Conservation (phyloP, 1,140 invertebrate genomes). For the Sesamia nonagrioides region DNA sequence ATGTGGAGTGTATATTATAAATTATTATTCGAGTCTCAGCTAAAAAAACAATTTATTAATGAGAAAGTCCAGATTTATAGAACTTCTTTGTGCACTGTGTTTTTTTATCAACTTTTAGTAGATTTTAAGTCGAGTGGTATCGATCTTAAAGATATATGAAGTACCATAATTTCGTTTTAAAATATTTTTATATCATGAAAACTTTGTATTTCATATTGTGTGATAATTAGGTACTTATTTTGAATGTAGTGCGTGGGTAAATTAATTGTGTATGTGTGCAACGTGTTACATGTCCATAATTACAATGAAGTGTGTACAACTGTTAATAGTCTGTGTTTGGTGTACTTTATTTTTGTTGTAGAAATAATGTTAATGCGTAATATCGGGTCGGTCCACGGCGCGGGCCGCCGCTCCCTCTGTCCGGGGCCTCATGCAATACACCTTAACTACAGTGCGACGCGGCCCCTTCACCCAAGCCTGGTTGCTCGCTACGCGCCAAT, state of each 20-base stretch:
- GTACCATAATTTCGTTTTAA: no score
- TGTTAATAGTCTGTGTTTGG: constrained; percentile 19
- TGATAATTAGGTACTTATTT: background rate
- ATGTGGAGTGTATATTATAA: constrained; percentile 25
- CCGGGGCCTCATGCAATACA: constrained; percentile 84
- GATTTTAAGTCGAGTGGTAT: background rate
- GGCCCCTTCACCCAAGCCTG: constrained; percentile 84
- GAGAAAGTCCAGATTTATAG: background rate
- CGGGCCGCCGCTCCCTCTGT: constrained; percentile 71
- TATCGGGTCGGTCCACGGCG: constrained; percentile 66
- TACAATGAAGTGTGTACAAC: constrained; percentile 12
- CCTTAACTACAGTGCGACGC: constrained; percentile 85
- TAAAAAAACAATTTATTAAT: background rate
- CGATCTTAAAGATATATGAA: background rate
- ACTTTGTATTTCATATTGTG: background rate
- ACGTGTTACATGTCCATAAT: constrained; percentile 12
- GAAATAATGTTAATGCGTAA: constrained; percentile 70
- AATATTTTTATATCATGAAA: background rate
- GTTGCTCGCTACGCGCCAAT: constrained; percentile 84
- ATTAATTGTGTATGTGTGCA: background rate
- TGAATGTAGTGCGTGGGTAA: background rate
- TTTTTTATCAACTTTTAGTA: background rate
- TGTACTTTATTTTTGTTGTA: constrained; percentile 43
- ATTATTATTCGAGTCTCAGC: background rate
- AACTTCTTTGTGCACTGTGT: background rate